phyloP scores from a whole-genome alignment of 2,888 invertebrate species.

The Gnatocerus cornutus region DNA sequence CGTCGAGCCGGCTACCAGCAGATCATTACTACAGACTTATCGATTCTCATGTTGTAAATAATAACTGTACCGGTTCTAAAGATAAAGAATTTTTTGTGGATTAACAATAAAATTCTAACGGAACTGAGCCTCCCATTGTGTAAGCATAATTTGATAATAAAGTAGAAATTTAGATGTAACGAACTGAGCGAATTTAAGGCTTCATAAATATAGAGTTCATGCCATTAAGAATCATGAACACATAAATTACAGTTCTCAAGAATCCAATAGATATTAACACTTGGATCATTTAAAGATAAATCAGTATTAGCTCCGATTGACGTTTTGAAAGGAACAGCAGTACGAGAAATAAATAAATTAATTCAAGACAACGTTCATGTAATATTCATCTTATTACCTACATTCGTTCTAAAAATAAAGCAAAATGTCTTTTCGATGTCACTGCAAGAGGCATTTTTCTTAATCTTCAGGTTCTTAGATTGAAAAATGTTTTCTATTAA shows the following conservation, averaged over 20 bases:
- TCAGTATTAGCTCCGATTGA: neutral
- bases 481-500: slow-evolving; percentile 2
- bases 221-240: neutral
- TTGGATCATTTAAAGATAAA: too few species aligned
- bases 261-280: too few species aligned
- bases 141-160: slow-evolving; percentile 10
- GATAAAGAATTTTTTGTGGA: slow-evolving; percentile 10
- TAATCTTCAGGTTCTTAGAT: slow-evolving; percentile 1
- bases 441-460: neutral
- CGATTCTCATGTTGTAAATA: slow-evolving; percentile 38
- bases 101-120: slow-evolving; percentile 32
- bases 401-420: neutral
- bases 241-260: neutral
- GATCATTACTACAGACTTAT: slow-evolving; percentile 41
- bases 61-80: slow-evolving; percentile 25
- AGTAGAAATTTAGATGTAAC: neutral
- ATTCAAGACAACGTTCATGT: slow-evolving; percentile 4
- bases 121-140: slow-evolving; percentile 14
- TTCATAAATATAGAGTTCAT: neutral
- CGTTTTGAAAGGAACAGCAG: neutral
- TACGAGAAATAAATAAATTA: neutral
- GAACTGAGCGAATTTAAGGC: neutral
- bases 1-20: slow-evolving; percentile 25
- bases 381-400: slow-evolving; percentile 1
- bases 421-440: neutral